Evolutionary conservation across 2,113 vertebrate genomes (phyloP).

Genomic region (Cyanoderma ruficeps): DNA sequence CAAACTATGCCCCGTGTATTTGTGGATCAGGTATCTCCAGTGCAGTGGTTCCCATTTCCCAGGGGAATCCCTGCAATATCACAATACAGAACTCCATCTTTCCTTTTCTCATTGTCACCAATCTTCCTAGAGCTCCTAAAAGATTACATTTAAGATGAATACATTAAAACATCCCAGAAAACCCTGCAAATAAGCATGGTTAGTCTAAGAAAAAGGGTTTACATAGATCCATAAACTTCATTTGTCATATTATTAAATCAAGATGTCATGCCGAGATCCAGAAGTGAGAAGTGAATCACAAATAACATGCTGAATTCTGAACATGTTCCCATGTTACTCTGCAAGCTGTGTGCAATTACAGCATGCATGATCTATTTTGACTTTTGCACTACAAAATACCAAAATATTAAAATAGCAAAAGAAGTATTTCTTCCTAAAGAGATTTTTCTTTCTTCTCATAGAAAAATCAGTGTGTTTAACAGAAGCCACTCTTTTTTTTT

Average conservation of each 20-base stretch:
- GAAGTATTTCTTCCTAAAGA: not conserved
- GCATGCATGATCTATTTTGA: not conserved
- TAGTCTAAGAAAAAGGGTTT: not conserved
- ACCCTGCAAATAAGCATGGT: not conserved
- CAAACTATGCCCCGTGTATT: not conserved
- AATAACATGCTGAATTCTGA: not conserved
- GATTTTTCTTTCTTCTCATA: not conserved
- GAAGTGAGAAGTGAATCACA: not conserved
- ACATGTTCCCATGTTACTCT: not conserved
- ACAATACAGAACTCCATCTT: not conserved
- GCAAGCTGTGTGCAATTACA: not conserved
- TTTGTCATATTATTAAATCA: not conserved
- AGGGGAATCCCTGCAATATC: not conserved
- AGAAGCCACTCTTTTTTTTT: not conserved
- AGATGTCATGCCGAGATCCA: not conserved
- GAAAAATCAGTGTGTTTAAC: not conserved
- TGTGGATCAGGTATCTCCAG: not conserved
- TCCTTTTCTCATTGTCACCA: not conserved
- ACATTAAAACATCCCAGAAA: not conserved
- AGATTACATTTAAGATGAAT: not conserved
- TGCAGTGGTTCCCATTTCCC: not conserved
- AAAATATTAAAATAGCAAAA: not conserved
- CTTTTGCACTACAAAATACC: not conserved
- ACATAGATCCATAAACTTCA: not conserved
- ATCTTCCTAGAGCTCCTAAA: not conserved